Conservation (phyloP, 2,888 invertebrate genomes). For the Mimumesa dahlbomi region DNA sequence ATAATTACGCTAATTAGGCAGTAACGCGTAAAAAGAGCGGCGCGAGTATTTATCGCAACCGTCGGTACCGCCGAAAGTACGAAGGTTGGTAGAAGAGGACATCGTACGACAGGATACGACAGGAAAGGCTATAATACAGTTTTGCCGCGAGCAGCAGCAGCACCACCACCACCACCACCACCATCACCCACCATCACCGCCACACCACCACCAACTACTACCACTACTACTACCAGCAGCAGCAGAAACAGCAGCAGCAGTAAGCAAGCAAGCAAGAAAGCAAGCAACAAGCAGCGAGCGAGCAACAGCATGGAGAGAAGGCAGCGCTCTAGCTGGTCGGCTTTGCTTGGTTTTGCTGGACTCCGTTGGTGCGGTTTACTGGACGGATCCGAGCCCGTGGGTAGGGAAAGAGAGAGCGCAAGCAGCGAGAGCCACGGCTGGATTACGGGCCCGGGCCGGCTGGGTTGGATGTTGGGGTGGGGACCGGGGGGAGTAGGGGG, state of each 20-base stretch:
- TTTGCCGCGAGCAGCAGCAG: conserved; percentile 70
- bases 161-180: conserved; percentile 82
- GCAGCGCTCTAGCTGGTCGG: conserved; percentile 33
- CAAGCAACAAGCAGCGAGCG: conserved; percentile 48
- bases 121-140: conserved; percentile 75
- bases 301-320: conserved; percentile 36
- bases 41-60: conserved; percentile 55
- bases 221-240: conserved; percentile 82
- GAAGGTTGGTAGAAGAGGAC: conserved; percentile 42
- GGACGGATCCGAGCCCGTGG: conserved; percentile 49
- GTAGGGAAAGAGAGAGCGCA: conserved; percentile 16
- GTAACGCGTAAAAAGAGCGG: conserved; percentile 58
- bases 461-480: conserved; percentile 21
- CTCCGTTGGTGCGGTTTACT: conserved; percentile 30
- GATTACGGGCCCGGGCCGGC: conserved; percentile 50
- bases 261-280: conserved; percentile 55
- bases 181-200: conserved; percentile 15
- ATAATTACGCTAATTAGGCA: conserved; percentile 61
- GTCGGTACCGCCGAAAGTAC: conserved; percentile 41
- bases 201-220: conserved; percentile 81
- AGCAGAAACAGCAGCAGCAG: conserved; percentile 43
- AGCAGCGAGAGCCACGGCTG: conserved; percentile 59
- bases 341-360: conserved; percentile 23
- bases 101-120: conserved; percentile 56
- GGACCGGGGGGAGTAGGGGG: conserved; percentile 17